These are phyloP conservation scores for Pristionchus arcanus DNA, from an alignment of 2,888 invertebrate species.

Conservation along the genomic window DNA sequence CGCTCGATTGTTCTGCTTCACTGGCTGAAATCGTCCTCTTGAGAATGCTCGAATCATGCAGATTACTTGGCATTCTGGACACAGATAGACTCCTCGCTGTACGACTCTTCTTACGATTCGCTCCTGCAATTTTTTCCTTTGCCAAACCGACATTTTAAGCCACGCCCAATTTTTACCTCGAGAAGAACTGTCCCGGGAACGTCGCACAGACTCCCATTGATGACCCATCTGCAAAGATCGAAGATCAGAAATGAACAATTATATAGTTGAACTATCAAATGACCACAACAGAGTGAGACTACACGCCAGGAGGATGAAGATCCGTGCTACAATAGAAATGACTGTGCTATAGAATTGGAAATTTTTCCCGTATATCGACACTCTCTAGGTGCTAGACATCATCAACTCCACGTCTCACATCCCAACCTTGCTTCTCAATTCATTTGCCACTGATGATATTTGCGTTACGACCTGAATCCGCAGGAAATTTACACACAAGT, in stretches of 20 bases:
- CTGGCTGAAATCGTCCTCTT: conserved; percentile 24
- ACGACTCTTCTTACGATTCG: conserved; percentile 29
- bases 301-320: not conserved
- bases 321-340: no score
- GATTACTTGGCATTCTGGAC: conserved; percentile 8
- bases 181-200: conserved; percentile 41
- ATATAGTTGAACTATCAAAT: not conserved
- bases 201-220: conserved; percentile 48
- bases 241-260: not conserved
- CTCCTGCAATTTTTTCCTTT: not conserved
- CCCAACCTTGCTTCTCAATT: conserved; percentile 44
- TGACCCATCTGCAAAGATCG: conserved; percentile 51
- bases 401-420: not conserved
- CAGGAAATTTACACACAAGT: not conserved
- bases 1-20: conserved; percentile 21
- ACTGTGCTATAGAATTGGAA: not conserved
- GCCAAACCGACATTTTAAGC: not conserved
- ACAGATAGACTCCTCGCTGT: conserved; percentile 21
- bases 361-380: not conserved
- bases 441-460: not conserved
- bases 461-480: conserved; percentile 38
- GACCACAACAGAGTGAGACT: not conserved
- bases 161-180: not conserved
- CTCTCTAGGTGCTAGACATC: not conserved
- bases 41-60: not conserved